phyloP scores from a whole-genome alignment of 2,797 vertebrate species.

The Adrianichthys oophorus region DNA sequence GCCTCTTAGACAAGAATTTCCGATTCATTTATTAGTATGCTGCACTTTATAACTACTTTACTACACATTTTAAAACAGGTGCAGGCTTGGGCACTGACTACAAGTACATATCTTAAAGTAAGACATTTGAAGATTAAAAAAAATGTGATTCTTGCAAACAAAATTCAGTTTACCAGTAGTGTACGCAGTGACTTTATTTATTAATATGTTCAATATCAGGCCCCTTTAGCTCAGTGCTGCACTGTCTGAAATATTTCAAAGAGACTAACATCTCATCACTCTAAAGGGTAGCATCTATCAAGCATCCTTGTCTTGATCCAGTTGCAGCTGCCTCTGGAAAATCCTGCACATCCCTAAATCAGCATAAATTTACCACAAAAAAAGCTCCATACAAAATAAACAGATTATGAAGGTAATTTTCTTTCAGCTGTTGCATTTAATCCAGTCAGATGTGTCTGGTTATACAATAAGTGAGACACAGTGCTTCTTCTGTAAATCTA shows the following conservation, averaged over 20 bases:
- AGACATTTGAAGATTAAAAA: too few species aligned
- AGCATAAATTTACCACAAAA: too few species aligned
- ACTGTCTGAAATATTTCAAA: too few species aligned
- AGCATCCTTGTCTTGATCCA: constrained; percentile 12
- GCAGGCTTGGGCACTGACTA: too few species aligned
- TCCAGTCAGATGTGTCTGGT: constrained; percentile 25
- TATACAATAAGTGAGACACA: constrained; percentile 16
- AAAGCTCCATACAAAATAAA: neutral
- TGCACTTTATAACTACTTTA: neutral
- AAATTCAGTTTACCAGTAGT: too few species aligned
- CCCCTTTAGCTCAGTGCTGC: too few species aligned
- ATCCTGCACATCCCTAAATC: neutral
- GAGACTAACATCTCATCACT: too few species aligned
- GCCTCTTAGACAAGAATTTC: neutral
- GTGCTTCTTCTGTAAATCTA: constrained; percentile 30
- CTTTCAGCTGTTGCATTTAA: constrained; percentile 13
- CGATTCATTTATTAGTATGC: neutral
- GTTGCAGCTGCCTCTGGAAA: constrained; percentile 30
- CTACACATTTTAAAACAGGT: neutral
- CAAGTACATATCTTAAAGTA: too few species aligned
- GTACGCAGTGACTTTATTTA: too few species aligned
- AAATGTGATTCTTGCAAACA: too few species aligned
- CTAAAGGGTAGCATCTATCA: neutral
- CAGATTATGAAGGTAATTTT: neutral
- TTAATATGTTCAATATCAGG: too few species aligned